Evolutionary conservation across 2,888 invertebrate genomes (phyloP).

Genomic region (Diloba caeruleocephala): DNA sequence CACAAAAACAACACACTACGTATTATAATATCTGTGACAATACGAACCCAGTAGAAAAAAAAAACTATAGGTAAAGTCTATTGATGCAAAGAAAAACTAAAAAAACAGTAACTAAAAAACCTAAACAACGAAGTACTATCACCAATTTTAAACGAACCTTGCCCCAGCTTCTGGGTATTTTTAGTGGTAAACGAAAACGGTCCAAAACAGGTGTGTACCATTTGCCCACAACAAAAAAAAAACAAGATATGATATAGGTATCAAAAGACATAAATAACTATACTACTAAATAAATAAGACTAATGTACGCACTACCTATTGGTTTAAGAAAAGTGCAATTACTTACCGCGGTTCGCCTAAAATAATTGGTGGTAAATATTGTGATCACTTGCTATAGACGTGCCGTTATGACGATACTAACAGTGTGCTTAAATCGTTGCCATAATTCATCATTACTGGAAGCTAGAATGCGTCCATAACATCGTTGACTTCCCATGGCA

Average conservation of each 20-base stretch:
- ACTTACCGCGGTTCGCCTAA: constrained; percentile 47
- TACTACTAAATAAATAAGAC: constrained; percentile 40
- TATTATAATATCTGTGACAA: no score
- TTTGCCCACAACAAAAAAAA: constrained; percentile 18
- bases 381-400: constrained; percentile 47
- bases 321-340: constrained; percentile 28
- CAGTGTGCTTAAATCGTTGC: neutral
- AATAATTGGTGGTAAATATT: constrained; percentile 59
- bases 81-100: no score
- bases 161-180: no score
- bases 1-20: no score
- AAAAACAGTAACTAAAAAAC: no score
- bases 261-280: constrained; percentile 30
- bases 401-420: neutral
- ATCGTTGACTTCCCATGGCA: no score
- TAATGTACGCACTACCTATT: constrained; percentile 37
- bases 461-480: no score
- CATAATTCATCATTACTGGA: no score
- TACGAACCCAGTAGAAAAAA: no score
- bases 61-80: no score
- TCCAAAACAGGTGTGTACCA: neutral
- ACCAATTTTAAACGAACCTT: neutral
- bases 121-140: no score
- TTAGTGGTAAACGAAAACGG: neutral
- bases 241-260: constrained; percentile 1